These are phyloP conservation scores for Prinia subflava DNA, from an alignment of 2,113 vertebrate species.

Conservation along the genomic window DNA sequence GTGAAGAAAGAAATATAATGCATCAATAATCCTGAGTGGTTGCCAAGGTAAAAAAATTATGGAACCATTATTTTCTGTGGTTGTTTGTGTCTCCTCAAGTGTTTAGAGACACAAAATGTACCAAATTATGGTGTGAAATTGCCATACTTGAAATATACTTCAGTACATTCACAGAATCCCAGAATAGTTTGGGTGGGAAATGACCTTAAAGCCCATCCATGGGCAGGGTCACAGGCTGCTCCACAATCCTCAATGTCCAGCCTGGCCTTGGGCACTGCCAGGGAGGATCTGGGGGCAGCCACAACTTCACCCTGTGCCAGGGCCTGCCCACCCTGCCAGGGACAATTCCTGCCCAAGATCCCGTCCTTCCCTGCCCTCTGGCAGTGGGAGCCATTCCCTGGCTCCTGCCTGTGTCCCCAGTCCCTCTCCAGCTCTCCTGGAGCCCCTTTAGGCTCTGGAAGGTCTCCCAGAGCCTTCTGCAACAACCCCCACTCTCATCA, in stretches of 20 bases:
- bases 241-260: rapidly evolving
- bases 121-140: background rate
- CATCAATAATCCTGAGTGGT: background rate
- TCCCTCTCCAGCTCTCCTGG: background rate
- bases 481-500: background rate
- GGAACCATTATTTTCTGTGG: background rate
- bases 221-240: background rate
- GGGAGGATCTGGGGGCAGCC: background rate
- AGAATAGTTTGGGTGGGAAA: background rate
- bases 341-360: rapidly evolving
- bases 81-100: background rate
- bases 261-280: background rate
- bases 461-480: background rate
- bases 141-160: background rate
- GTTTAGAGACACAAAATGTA: background rate
- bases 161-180: rapidly evolving
- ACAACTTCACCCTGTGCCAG: background rate
- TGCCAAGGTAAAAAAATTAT: background rate
- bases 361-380: rapidly evolving
- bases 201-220: background rate
- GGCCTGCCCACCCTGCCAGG: background rate
- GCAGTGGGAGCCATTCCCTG: background rate
- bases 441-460: rapidly evolving
- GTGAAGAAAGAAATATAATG: rapidly evolving
- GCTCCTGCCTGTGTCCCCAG: background rate